These are phyloP conservation scores for Glyptemys insculpta DNA, from an alignment of 2,797 vertebrate genomes.

Conservation along the genomic window DNA sequence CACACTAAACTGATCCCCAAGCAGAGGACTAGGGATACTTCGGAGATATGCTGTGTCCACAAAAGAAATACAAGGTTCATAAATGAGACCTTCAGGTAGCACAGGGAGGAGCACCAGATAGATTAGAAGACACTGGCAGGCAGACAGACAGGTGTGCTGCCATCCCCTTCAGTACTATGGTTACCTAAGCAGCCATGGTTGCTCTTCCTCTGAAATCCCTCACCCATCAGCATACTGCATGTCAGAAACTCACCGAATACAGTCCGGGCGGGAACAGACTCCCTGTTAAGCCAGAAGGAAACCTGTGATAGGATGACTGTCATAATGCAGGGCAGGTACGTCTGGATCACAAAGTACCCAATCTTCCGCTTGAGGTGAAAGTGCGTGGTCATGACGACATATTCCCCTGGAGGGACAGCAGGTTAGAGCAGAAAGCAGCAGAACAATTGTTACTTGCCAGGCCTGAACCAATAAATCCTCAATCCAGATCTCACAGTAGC, in stretches of 20 bases:
- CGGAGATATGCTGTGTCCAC: background rate
- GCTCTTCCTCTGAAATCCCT: background rate
- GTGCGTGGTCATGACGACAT: conserved; percentile 98
- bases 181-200: background rate
- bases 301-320: conserved; percentile 99
- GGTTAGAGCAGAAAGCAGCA: conserved; percentile 28
- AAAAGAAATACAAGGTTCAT: background rate
- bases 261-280: conserved; percentile 96
- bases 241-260: conserved; percentile 92
- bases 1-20: no score
- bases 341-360: conserved; percentile 99
- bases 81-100: background rate
- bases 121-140: background rate
- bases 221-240: accelerated
- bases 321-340: conserved; percentile 99
- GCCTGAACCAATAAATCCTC: background rate
- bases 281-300: conserved; percentile 99
- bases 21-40: background rate
- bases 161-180: no score
- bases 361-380: conserved; percentile 99
- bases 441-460: background rate
- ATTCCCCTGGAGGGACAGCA: conserved; percentile 89
- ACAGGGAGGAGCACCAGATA: background rate
- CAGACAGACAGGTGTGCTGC: background rate
- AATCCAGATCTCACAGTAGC: background rate